Evolutionary conservation across 2,888 invertebrate genomes (phyloP), one percentile per base, ranked within the genome.

Genomic region (Drosophila merina): DNA sequence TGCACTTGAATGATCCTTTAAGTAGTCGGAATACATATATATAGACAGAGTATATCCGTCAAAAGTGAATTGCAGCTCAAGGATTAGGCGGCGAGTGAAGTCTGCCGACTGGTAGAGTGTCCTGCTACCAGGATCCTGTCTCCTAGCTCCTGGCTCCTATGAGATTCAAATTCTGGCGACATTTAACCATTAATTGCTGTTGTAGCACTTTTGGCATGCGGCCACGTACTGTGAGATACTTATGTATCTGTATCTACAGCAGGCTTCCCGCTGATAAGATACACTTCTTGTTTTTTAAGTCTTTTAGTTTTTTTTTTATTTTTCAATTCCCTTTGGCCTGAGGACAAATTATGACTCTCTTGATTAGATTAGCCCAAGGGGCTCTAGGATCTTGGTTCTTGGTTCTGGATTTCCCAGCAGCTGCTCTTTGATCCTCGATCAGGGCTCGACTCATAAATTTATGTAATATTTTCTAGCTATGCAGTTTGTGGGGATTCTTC

Each of bases 21-120:
- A 50, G 63, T 30, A 44, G 57, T n/a, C 10, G 20, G 20, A 20
- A 20, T 20, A 33, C 9, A 33, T 10, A 9, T 33, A 9, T 9
- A 9, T 33, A 33, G 20, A 20, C 20, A 14, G 20, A 20, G 20
- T 33, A 9, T 81, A 83, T 83, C 88, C 88, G 83, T 83, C 81
- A 83, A 83, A 83, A 88, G 83, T 83, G 88, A 88, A 88, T 83
- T 88, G 86, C 72, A 76, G 86, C 84, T 77, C 64, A 54, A 63
- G 78, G 88, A 86, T 86, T 83, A 83, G 52, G 12, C 42, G 45
- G 71, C 76, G 68, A 88, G 71, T 86, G 88, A 80, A 76, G 72
- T 80, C 69, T 74, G 83, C 88, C 83, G 88, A 58, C 55, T 31
- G 33, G 38, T 26, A 28, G 28, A 6, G 6, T 28, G 28, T 28